Evolutionary conservation across 2,797 vertebrate species (phyloP).

Genomic region (Paguma larvata): DNA sequence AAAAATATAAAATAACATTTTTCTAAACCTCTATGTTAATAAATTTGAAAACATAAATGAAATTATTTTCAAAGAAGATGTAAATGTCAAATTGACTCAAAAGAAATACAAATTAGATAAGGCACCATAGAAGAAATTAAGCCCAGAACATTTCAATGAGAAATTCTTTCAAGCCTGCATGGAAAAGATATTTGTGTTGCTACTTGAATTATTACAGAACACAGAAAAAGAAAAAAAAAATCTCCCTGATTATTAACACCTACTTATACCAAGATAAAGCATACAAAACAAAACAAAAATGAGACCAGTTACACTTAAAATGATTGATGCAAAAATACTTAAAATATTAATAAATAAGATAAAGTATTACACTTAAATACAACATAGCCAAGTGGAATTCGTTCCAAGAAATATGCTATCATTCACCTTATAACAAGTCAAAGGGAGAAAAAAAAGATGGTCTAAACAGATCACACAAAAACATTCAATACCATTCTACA

Average conservation of each 20-base stretch:
- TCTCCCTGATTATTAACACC: neutral
- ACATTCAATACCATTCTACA: neutral
- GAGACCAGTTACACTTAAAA: neutral
- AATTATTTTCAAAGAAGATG: conserved; percentile 37
- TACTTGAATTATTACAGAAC: conserved; percentile 15
- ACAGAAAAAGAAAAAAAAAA: neutral
- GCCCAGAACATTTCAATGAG: neutral
- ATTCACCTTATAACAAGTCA: neutral
- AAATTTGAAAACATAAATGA: conserved; percentile 22
- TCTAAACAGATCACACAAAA: neutral
- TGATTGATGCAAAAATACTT: neutral
- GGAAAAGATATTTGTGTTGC: neutral
- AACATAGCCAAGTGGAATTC: neutral
- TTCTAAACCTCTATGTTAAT: neutral
- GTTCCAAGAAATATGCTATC: neutral
- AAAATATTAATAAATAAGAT: conserved; percentile 42
- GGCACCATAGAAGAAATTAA: neutral
- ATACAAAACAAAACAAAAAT: neutral
- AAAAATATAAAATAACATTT: conserved; percentile 33
- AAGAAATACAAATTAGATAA: neutral
- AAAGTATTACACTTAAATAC: neutral
- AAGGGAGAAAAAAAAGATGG: neutral
- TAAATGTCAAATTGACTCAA: conserved; percentile 11
- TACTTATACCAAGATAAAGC: conserved; percentile 6
- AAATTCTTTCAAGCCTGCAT: neutral